phyloP scores from a whole-genome alignment of 2,113 vertebrate species.

The Ovibos moschatus region DNA sequence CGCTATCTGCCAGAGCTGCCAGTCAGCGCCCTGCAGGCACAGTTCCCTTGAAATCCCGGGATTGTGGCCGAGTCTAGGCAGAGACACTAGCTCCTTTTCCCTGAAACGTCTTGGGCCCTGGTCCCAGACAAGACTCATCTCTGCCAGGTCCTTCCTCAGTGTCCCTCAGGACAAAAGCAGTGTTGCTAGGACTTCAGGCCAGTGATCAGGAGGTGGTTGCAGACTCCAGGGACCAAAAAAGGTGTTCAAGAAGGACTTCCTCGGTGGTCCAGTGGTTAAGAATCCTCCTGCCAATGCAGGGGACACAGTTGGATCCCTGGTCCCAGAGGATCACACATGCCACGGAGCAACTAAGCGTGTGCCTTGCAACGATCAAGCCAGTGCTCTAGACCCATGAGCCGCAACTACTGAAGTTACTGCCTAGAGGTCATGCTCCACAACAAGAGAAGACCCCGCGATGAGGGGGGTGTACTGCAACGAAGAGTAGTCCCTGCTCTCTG shows the following conservation, averaged over 20 bases:
- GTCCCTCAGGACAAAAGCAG: not conserved
- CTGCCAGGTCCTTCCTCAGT: not conserved
- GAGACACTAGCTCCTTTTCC: not conserved
- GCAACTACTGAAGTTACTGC: not conserved
- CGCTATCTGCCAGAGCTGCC: constrained; percentile 64
- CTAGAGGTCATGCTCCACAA: not conserved
- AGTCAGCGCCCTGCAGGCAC: constrained; percentile 38
- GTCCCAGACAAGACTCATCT: not conserved
- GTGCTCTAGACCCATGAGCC: not conserved
- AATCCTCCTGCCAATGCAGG: not conserved
- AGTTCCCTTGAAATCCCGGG: not conserved
- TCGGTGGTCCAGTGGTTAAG: not conserved
- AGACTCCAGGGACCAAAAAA: not conserved
- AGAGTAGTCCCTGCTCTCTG: not conserved
- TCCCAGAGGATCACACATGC: not conserved
- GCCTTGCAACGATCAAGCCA: fast-evolving
- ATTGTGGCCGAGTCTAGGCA: fast-evolving
- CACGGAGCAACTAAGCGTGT: not conserved
- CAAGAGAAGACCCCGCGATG: fast-evolving
- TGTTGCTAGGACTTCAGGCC: not conserved
- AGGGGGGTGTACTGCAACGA: fast-evolving
- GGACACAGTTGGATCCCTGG: not conserved
- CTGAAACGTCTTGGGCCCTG: not conserved
- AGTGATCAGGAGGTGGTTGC: not conserved
- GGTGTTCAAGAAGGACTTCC: not conserved